Base-by-base conservation (phyloP, 2,113 vertebrate species). In the Ursus arctos region DNA sequence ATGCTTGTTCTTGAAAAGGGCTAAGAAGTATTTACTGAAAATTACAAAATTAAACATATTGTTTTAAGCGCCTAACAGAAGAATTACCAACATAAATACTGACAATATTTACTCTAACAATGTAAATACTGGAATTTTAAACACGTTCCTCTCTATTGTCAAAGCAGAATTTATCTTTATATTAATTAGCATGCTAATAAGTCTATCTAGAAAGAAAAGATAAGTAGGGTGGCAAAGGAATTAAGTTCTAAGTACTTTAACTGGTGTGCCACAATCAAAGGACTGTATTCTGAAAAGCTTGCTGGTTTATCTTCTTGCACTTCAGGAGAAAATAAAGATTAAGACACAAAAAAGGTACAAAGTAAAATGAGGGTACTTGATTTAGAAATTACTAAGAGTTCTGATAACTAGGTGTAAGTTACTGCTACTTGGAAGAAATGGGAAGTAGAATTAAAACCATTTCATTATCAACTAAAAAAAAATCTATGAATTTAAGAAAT, bases 381-480 rank as follows among this genome's bases (percentile, higher is more conserved):
- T 79, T 65, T 91, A 79, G 43, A 91, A 91, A 65, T 53, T 89
- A 86, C 24, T 53, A 91, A 74, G 47, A 77, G 59, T 55, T 77
- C 71, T 51, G 53, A 55, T 65, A 74, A 63, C 43, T 9, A 86
- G 7, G 16, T 63, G 61, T 43, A 43, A 43, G 43, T 93, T 63
- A 93, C 13, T 77, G 71, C n/a, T n/a, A 86, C 22, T 77, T 93
- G 63, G 63, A 65, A 86, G 82, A 77, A 49, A 74, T 47, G 36
- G 40, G 31, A 85, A 93, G 82, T 77, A 31, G 19, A 85, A 76
- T 43, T 26, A 85, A 86, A 85, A 77, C n/a, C 22, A 57, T 59
- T 71, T 92, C 57, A 77, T 63, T 19, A 77, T 65, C 43, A 76
- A 77, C 55, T 51, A 36, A 85, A 84, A 61, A 47, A 83, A 59